These are phyloP conservation scores for Stictocephala bisonia DNA, from an alignment of 2,888 invertebrate species.

Conservation along the genomic window DNA sequence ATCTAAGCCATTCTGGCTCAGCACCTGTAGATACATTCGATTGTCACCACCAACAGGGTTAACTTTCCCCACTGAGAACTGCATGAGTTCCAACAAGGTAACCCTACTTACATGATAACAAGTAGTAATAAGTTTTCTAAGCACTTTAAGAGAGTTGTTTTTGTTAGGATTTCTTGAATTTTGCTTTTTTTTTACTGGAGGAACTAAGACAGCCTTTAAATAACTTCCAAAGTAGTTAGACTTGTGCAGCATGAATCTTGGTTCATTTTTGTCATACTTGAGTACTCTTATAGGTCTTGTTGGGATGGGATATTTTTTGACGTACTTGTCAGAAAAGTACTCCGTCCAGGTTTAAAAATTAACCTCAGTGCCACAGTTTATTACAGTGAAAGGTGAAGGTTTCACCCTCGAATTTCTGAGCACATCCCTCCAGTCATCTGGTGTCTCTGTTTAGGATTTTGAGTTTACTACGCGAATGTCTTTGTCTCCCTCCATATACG, in stretches of 20 bases:
- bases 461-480: constrained; percentile 44
- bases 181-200: constrained; percentile 1
- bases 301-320: constrained; percentile 13
- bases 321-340: background rate
- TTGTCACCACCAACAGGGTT: no score
- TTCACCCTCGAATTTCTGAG: constrained; percentile 54
- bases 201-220: constrained; percentile 32
- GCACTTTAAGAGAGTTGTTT: background rate
- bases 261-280: no score
- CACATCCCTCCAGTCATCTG: constrained; percentile 52
- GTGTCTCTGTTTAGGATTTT: constrained; percentile 33
- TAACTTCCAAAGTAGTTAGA: no score
- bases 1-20: no score
- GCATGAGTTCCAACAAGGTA: no score
- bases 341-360: constrained; percentile 39
- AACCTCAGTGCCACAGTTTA: constrained; percentile 42
- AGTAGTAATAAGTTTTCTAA: constrained; percentile 23
- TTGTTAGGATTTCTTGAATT: constrained; percentile 30
- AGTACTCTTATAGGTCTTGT: constrained; percentile 32
- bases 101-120: no score
- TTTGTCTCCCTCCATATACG: constrained; percentile 49
- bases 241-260: no score
- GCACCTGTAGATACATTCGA: no score
- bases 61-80: no score
- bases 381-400: constrained; percentile 55